A percentile compares a stretch with the other conserved stretches of the same genome.
These are phyloP conservation scores for Perithous albicinctus DNA, from an alignment of 2,888 invertebrate species.

Conservation along the genomic window DNA sequence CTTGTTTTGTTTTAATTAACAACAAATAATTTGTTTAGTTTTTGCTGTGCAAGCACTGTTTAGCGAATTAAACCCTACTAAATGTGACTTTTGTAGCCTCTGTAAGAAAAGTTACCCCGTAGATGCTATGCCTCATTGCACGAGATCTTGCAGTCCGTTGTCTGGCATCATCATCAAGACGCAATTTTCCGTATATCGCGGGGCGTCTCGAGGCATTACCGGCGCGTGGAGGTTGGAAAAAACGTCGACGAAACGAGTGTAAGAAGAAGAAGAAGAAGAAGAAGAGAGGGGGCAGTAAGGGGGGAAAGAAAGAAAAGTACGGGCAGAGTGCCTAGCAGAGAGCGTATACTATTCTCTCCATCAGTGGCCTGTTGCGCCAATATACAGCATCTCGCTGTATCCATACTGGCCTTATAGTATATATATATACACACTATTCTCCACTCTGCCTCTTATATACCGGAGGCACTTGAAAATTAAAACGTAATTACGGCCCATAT, in stretches of 20 bases:
- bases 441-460: slow-evolving; percentile 12
- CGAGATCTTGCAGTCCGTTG: background rate
- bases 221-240: slow-evolving; percentile 48
- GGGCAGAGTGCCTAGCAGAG: too few species aligned
- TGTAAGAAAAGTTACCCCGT: background rate
- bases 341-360: too few species aligned
- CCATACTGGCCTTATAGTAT: slow-evolving; percentile 5
- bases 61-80: too few species aligned
- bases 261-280: slow-evolving; percentile 18
- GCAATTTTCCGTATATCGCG: slow-evolving; percentile 64
- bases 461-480: slow-evolving; percentile 71
- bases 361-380: slow-evolving; percentile 28
- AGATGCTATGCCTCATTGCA: background rate
- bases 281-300: slow-evolving; percentile 25
- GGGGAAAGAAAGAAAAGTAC: background rate
- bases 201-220: slow-evolving; percentile 46
- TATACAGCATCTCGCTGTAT: slow-evolving; percentile 22
- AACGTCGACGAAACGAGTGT: slow-evolving; percentile 11
- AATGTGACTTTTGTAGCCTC: background rate
- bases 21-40: too few species aligned
- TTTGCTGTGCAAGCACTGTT: too few species aligned
- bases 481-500: slow-evolving; percentile 71
- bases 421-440: background rate
- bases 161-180: slow-evolving; percentile 55
- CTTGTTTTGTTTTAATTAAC: too few species aligned